phyloP scores from a whole-genome alignment of 2,888 invertebrate genomes.

The Andrena dorsata region DNA sequence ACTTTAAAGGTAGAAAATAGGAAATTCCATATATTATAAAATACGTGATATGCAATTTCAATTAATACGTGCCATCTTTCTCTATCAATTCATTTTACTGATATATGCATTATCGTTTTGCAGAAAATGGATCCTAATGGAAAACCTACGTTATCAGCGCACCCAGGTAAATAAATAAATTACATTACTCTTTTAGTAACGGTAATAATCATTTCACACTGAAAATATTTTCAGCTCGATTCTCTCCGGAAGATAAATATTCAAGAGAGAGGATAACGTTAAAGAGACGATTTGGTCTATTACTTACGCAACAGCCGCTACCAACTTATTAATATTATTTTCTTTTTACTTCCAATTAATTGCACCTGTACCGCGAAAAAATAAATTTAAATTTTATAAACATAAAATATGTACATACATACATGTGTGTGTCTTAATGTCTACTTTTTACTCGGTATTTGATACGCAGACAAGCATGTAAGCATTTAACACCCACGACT shows the following conservation, averaged over 20 bases:
- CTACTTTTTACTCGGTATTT: not conserved
- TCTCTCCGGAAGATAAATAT: conserved; percentile 97
- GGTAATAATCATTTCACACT: conserved; percentile 2
- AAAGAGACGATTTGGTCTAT: conserved; percentile 95
- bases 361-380: not conserved
- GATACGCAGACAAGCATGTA: not conserved
- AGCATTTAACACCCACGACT: conserved; percentile 45
- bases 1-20: conserved; percentile 91
- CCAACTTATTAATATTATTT: conserved; percentile 83
- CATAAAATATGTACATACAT: not conserved
- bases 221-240: conserved; percentile 90
- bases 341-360: conserved; percentile 9
- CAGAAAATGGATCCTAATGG: conserved; percentile 93
- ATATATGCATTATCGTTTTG: conserved; percentile 78
- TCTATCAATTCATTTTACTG: not conserved
- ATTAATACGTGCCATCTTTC: not conserved
- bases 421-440: not conserved
- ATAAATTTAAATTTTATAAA: conserved; percentile 6
- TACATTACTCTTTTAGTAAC: conserved; percentile 1
- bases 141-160: conserved; percentile 94
- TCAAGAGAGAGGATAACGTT: conserved; percentile 95
- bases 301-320: conserved; percentile 93
- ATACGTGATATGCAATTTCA: not conserved
- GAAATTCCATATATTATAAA: not conserved
- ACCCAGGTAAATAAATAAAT: conserved; percentile 88